Base-by-base conservation (phyloP, 2,113 vertebrate species). In the Peucedramus taeniatus region DNA sequence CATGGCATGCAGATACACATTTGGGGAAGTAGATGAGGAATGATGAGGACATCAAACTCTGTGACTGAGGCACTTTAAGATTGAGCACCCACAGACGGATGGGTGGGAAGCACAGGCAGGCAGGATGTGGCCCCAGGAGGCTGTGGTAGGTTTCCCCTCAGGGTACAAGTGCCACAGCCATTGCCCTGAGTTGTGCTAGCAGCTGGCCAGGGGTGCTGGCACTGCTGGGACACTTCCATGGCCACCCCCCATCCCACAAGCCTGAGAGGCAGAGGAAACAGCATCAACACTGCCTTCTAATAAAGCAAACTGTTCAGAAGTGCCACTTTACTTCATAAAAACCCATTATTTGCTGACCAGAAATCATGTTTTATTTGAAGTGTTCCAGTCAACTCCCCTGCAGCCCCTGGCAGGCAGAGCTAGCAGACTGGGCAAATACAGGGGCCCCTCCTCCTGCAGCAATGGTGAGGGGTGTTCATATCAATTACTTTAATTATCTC, bases 1-100 rank as follows among this genome's bases (percentile, higher is more conserved):
- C 1, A 0, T 5, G 24, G 33, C 49, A 26, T 6, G 22, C 24
- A 42, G 59, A 3, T 19, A 21, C 23, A 15, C n/a, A 2, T 72
- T 18, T 42, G n/a, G 44, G 57, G 53, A 19, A 50, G 68, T 27
- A 50, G 20, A 28, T 14, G 15, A 10, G 64, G 50, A 37, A 17
- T 44, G 66, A 33, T 53, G 37, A 74, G 51, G 61, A n/a, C 20
- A 27, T 24, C 0, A 0, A 22, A 20, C 18, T 40, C 56, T 63
- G 33, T 61, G 65, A 45, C 63, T 80, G 45, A 60, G 45, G 26
- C 24, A 17, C n/a, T 24, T 27, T 2, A 4, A 19, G 44, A 28
- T 47, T 4, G 31, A 80, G 64, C 22, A 70, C 45, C 28, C 3
- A 1, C 2, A 8, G 80, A 81, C 0, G 1, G 80, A 69, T 92